Conservation (phyloP, 1,140 invertebrate species). For the Monochamus saltuarius region DNA sequence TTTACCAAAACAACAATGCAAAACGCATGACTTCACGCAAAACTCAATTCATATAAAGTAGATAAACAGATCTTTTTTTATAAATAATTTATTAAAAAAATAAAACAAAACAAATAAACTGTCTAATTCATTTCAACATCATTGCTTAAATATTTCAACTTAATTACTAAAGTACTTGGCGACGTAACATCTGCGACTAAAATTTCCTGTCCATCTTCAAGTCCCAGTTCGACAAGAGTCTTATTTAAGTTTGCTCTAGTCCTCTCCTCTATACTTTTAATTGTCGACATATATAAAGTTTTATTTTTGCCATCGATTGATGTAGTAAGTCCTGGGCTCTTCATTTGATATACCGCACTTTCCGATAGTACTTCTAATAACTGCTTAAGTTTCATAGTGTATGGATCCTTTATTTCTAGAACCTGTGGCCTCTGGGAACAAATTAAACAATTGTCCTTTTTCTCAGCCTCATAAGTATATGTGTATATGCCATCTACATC, state of each 20-base stretch:
- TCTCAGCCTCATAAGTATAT: conserved; percentile 92
- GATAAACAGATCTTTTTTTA: too few species aligned
- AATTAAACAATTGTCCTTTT: conserved; percentile 78
- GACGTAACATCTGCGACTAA: conserved; percentile 89
- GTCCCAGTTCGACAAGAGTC: conserved; percentile 78
- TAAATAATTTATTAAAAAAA: conserved; percentile 15
- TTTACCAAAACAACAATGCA: too few species aligned
- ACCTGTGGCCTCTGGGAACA: conserved; percentile 77
- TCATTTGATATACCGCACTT: conserved; percentile 77
- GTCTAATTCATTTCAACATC: conserved; percentile 56
- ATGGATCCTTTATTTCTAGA: conserved; percentile 67
- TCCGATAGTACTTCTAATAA: conserved; percentile 80
- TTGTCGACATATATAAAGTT: conserved; percentile 90
- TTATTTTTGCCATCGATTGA: conserved; percentile 79
- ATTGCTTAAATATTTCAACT: conserved; percentile 62
- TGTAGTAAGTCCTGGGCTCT: conserved; percentile 82
- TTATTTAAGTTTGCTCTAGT: conserved; percentile 86
- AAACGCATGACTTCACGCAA: too few species aligned
- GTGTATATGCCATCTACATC: conserved; percentile 96
- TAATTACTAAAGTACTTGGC: conserved; percentile 74
- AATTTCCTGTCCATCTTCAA: conserved; percentile 79
- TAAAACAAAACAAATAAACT: conserved; percentile 9
- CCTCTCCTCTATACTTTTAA: conserved; percentile 85
- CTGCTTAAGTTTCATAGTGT: conserved; percentile 76
- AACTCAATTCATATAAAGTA: too few species aligned